Percentiles rank a stretch among this genome's conserved stretches.
These are phyloP conservation scores for Ptychadena robeensis DNA, from an alignment of 2,797 vertebrate species.

Conservation along the genomic window DNA sequence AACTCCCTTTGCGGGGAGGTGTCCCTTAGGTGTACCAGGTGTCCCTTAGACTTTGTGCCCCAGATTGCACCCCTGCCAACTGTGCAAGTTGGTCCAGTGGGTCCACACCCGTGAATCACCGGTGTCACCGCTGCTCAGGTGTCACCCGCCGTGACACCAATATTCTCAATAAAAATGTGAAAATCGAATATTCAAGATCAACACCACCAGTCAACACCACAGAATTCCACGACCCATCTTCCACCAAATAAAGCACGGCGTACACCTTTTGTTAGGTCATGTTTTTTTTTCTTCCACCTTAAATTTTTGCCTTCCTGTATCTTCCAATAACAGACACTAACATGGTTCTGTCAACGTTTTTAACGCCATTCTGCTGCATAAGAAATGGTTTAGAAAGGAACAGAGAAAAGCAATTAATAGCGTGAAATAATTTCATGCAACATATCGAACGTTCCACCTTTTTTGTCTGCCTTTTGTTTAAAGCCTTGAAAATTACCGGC, in stretches of 20 bases:
- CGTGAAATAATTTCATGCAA: slow-evolving; percentile 27
- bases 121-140: no score
- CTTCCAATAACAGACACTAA: slow-evolving; percentile 7
- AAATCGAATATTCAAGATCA: no score
- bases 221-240: background rate
- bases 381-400: slow-evolving; percentile 20
- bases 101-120: no score
- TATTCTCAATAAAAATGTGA: no score
- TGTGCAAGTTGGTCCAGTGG: no score
- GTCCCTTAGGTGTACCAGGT: no score
- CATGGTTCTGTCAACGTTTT: background rate
- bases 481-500: slow-evolving; percentile 41
- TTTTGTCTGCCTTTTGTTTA: slow-evolving; percentile 28
- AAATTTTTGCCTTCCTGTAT: slow-evolving; percentile 12
- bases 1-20: no score
- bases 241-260: background rate
- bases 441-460: slow-evolving; percentile 5
- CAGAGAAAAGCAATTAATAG: slow-evolving; percentile 36
- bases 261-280: background rate
- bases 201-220: background rate
- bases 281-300: slow-evolving; percentile 1
- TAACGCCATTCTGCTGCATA: slow-evolving; percentile 14
- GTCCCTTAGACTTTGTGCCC: no score
- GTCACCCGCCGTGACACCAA: no score
- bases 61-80: no score